phyloP scores from a whole-genome alignment of 2,888 invertebrate species.

The Leucophora obtusa region DNA sequence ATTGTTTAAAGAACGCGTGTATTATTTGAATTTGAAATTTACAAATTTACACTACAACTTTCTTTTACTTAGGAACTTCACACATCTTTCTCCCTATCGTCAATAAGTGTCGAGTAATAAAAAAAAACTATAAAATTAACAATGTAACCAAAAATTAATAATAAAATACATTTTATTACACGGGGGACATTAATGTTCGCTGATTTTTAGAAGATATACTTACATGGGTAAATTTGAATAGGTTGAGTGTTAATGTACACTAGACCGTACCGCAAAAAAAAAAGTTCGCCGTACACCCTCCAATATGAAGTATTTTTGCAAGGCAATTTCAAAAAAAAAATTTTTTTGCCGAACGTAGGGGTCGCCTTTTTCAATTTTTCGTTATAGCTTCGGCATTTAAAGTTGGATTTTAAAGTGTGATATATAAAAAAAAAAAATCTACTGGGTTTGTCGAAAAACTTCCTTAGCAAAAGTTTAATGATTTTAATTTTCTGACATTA shows the following conservation, averaged over 20 bases:
- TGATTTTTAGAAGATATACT: not conserved
- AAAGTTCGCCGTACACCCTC: too few relatives aligned
- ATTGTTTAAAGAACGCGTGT: not conserved
- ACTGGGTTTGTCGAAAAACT: too few relatives aligned
- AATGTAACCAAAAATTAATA: constrained; percentile 19
- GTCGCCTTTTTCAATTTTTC: too few relatives aligned
- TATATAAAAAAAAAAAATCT: too few relatives aligned
- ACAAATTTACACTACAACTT: constrained; percentile 15
- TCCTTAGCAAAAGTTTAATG: too few relatives aligned
- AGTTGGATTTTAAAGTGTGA: too few relatives aligned
- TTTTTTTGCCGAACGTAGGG: too few relatives aligned
- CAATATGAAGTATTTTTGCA: too few relatives aligned
- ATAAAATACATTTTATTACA: constrained; percentile 18
- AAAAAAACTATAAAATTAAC: constrained; percentile 31
- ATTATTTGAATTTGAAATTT: constrained; percentile 41
- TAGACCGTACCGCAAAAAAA: too few relatives aligned
- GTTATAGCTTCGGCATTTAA: too few relatives aligned
- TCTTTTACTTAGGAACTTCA: constrained; percentile 26
- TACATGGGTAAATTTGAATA: not conserved
- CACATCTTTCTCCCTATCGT: not conserved
- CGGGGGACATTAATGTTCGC: not conserved
- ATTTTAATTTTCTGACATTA: too few relatives aligned
- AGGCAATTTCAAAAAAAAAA: too few relatives aligned
- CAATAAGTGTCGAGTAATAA: constrained; percentile 1
- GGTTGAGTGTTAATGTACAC: not conserved